Evolutionary conservation across 2,888 invertebrate genomes (phyloP).

Genomic region (Gryllus longicercus): DNA sequence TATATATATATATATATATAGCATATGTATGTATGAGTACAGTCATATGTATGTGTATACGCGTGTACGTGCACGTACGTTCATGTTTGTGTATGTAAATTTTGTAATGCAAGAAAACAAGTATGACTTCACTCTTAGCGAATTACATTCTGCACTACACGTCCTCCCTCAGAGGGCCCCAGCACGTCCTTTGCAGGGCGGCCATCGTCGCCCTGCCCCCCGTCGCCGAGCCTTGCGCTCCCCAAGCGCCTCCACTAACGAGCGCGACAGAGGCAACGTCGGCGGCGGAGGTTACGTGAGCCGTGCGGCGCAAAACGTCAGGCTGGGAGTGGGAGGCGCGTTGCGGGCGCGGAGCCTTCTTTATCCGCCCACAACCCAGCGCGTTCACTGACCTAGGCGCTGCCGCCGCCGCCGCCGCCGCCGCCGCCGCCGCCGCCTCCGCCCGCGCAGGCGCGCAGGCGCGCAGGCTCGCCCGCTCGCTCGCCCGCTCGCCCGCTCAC

Average conservation of each 20-base stretch:
- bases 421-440: background rate
- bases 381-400: constrained; percentile 17
- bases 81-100: too few relatives aligned
- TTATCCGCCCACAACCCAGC: constrained; percentile 17
- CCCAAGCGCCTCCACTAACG: background rate
- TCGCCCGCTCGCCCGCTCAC: background rate
- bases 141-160: too few relatives aligned
- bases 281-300: background rate
- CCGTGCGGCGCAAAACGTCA: background rate
- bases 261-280: background rate
- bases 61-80: too few relatives aligned
- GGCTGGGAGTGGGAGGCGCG: background rate
- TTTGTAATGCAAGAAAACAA: too few relatives aligned
- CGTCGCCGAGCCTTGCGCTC: background rate
- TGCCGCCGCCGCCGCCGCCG: background rate
- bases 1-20: too few relatives aligned
- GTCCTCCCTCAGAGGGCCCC: background rate
- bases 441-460: background rate
- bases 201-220: background rate
- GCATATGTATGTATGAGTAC: too few relatives aligned
- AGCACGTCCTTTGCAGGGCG: background rate
- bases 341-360: constrained; percentile 5
- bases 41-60: too few relatives aligned
- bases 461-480: background rate
- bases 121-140: too few relatives aligned